Evolutionary conservation across 2,888 invertebrate species (phyloP).

Genomic region (Monoplex corrugatus): DNA sequence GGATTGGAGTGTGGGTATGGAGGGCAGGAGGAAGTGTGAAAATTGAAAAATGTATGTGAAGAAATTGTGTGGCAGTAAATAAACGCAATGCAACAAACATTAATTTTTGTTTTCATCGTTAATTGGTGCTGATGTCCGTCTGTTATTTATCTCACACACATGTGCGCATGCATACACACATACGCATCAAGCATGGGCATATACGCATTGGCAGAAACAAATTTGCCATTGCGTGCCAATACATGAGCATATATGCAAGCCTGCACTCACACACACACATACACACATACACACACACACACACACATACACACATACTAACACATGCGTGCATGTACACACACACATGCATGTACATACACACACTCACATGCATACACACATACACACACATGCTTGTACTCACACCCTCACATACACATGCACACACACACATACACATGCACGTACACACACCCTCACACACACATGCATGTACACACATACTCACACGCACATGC

Average conservation of each 20-base stretch:
- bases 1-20: too few relatives aligned
- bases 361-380: not conserved
- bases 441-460: not conserved
- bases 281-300: too few relatives aligned
- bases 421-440: slow-evolving; percentile 34
- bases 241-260: not conserved
- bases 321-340: not conserved
- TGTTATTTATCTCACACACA: not conserved
- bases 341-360: not conserved
- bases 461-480: slow-evolving; percentile 19
- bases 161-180: not conserved
- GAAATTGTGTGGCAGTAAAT: too few relatives aligned
- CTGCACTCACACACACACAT: slow-evolving; percentile 8
- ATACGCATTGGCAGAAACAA: too few relatives aligned
- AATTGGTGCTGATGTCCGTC: not conserved
- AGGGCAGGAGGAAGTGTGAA: too few relatives aligned
- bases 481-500: not conserved
- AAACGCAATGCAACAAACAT: too few relatives aligned
- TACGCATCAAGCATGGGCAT: too few relatives aligned
- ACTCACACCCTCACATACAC: slow-evolving; percentile 24
- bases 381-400: not conserved
- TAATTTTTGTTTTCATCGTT: too few relatives aligned
- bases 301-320: not conserved
- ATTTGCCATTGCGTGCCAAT: too few relatives aligned
- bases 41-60: too few relatives aligned